Conservation (phyloP, 37 sponge, comb jelly and placozoan species). For the Cliona cf. orientalis region DNA sequence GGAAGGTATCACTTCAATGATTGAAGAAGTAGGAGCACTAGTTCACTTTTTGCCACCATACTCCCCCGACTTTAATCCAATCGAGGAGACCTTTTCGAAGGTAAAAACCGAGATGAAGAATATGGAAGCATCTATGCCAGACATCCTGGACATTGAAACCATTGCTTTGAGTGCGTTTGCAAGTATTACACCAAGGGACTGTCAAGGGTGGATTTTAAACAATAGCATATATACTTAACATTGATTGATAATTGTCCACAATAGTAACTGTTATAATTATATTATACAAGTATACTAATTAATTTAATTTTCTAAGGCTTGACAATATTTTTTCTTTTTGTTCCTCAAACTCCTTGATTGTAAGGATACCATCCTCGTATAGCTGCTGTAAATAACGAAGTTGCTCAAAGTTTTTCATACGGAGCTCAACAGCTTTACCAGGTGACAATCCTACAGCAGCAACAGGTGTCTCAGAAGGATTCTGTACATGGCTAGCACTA, state of each 20-base stretch:
- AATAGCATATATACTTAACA: neutral
- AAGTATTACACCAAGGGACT: slow-evolving; percentile 35
- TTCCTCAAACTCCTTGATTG: slow-evolving; percentile 11
- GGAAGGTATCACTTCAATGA: neutral
- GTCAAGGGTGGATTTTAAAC: slow-evolving; percentile 25
- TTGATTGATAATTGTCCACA: neutral
- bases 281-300: neutral
- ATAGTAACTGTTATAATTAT: neutral
- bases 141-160: slow-evolving; percentile 17
- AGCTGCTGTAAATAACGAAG: neutral
- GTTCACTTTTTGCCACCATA: slow-evolving; percentile 47
- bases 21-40: slow-evolving; percentile 39
- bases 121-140: neutral
- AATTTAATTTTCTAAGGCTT: neutral
- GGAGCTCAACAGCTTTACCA: neutral
- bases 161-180: neutral
- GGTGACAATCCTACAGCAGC: slow-evolving; percentile 7
- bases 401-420: slow-evolving; percentile 4
- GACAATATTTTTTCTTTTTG: slow-evolving; percentile 8
- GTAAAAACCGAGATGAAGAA: slow-evolving; percentile 16
- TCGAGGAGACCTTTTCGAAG: slow-evolving; percentile 48
- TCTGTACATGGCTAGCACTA: neutral
- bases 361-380: slow-evolving; percentile 30
- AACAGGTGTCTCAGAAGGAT: neutral
- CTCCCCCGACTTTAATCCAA: slow-evolving; percentile 36